phyloP scores from a whole-genome alignment of 2,113 vertebrate species.

The Mungos mungo region DNA sequence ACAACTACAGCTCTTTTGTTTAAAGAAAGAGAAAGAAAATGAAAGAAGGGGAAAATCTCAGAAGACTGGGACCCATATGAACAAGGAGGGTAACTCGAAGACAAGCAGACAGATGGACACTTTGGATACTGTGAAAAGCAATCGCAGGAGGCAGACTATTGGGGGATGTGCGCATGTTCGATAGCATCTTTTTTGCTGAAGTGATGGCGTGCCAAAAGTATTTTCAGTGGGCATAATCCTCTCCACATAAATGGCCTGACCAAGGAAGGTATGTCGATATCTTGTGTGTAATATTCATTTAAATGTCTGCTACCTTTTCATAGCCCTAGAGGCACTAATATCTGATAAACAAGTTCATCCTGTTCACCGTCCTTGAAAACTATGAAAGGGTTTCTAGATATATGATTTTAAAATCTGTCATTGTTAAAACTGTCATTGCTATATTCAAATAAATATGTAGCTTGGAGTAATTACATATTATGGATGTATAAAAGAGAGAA shows the following conservation, averaged over 20 bases:
- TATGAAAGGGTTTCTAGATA: conserved; percentile 69
- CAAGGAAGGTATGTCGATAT: conserved; percentile 88
- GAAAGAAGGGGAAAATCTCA: conserved; percentile 58
- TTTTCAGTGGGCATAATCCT: conserved; percentile 84
- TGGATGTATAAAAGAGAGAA: conserved; percentile 27
- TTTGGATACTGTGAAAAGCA: conserved; percentile 81
- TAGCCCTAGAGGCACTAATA: conserved; percentile 63
- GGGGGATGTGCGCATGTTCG: conserved; percentile 86
- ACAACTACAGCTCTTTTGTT: conserved; percentile 78
- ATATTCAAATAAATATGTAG: conserved; percentile 61
- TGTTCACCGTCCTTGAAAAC: conserved; percentile 75
- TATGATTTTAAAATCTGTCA: conserved; percentile 60
- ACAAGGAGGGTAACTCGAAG: conserved; percentile 78
- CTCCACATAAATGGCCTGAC: conserved; percentile 83
- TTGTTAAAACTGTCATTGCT: conserved; percentile 74
- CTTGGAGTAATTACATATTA: conserved; percentile 58
- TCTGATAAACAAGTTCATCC: conserved; percentile 69
- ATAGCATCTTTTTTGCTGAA: conserved; percentile 85
- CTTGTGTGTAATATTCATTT: conserved; percentile 76
- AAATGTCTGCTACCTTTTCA: conserved; percentile 80
- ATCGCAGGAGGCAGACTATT: conserved; percentile 79
- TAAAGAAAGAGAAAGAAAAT: conserved; percentile 70
- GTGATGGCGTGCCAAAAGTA: conserved; percentile 88
- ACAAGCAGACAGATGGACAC: conserved; percentile 85
- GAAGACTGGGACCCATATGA: conserved; percentile 74